Evolutionary conservation across 2,113 vertebrate species (phyloP).

Genomic region (Tenebrosternarchus preto): DNA sequence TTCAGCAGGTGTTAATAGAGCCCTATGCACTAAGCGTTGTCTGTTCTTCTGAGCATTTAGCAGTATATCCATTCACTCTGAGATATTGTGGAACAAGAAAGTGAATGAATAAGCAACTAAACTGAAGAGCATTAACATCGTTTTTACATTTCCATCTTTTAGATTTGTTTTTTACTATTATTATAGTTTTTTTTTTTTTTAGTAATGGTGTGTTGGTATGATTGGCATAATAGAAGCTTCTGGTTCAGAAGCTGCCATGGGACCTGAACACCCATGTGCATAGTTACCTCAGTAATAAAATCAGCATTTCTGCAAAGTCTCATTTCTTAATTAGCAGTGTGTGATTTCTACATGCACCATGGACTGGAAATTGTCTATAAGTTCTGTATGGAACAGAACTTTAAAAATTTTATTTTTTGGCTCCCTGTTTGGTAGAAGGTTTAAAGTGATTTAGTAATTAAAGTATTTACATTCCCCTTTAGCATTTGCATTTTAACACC

Average conservation of each 20-base stretch:
- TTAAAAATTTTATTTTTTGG: neutral
- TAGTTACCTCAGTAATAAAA: neutral
- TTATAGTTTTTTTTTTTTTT: too few species aligned
- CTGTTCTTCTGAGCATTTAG: slow-evolving; percentile 6
- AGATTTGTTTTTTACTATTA: too few species aligned
- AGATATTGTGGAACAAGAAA: slow-evolving; percentile 5
- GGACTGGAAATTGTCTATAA: neutral
- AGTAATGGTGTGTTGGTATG: neutral
- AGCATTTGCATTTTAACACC: neutral
- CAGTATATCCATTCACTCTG: slow-evolving; percentile 17
- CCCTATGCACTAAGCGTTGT: neutral
- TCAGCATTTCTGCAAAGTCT: neutral
- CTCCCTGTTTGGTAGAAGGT: neutral
- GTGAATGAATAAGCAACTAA: neutral
- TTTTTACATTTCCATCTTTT: neutral
- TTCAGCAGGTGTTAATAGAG: slow-evolving; percentile 6
- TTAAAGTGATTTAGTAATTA: neutral
- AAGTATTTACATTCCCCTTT: neutral
- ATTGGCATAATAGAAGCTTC: too few species aligned
- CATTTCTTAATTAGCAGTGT: neutral
- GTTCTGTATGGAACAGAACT: neutral
- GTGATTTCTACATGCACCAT: slow-evolving; percentile 12
- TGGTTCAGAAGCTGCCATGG: too few species aligned
- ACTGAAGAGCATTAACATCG: too few species aligned
- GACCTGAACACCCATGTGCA: slow-evolving; percentile 5